Percentiles rank a stretch among this genome's conserved stretches.
phyloP scores from a whole-genome alignment of 2,113 vertebrate species.

The Hipposideros armiger region DNA sequence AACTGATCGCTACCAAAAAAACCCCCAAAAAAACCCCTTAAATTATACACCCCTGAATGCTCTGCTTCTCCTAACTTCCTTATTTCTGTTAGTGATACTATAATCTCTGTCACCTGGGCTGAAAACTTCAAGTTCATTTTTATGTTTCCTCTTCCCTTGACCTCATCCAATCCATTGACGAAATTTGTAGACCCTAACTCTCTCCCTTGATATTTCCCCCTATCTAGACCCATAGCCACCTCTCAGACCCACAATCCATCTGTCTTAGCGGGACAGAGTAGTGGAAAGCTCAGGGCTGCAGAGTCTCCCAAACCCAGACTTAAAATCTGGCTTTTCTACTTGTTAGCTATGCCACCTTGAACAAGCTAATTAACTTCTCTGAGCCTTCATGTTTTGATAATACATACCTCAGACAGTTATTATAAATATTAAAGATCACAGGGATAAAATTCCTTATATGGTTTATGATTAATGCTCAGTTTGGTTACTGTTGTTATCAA shows the following conservation, averaged over 20 bases:
- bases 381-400: neutral
- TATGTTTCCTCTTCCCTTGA: neutral
- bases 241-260: neutral
- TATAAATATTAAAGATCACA: conserved; percentile 16
- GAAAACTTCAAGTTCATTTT: neutral
- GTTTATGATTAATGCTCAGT: neutral
- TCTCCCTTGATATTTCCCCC: neutral
- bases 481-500: neutral
- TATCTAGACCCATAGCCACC: neutral
- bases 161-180: neutral
- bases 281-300: neutral
- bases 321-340: conserved; percentile 10
- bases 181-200: neutral
- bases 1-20: neutral
- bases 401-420: neutral
- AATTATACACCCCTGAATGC: neutral
- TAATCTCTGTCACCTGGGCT: neutral
- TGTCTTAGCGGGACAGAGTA: neutral
- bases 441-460: neutral
- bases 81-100: neutral
- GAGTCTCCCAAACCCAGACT: neutral
- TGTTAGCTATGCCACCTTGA: neutral
- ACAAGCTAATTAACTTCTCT: neutral
- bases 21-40: neutral
- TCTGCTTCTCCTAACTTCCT: neutral